phyloP scores from a whole-genome alignment of 1,140 invertebrate genomes.

The Pseudomyrmex dendroicus region DNA sequence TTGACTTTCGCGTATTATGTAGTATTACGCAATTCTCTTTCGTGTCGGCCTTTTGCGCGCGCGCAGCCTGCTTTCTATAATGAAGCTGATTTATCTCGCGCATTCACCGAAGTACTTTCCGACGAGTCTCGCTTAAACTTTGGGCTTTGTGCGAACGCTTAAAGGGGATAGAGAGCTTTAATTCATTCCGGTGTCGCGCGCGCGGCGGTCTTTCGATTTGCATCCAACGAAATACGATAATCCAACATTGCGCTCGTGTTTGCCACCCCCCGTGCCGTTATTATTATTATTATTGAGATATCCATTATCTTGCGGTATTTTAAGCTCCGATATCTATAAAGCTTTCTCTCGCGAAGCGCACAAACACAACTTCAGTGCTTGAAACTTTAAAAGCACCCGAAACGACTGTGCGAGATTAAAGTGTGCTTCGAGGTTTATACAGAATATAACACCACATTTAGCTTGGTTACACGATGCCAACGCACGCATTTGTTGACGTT shows the following conservation, averaged over 20 bases:
- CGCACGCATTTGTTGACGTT: slow-evolving; percentile 23
- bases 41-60: slow-evolving; percentile 52
- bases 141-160: slow-evolving; percentile 68
- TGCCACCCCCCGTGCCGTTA: slow-evolving; percentile 11
- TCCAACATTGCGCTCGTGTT: slow-evolving; percentile 52
- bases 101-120: slow-evolving; percentile 65
- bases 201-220: slow-evolving; percentile 19
- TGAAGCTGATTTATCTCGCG: slow-evolving; percentile 76
- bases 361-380: slow-evolving; percentile 52
- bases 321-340: slow-evolving; percentile 58
- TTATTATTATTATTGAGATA: slow-evolving; percentile 56
- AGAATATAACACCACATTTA: slow-evolving; percentile 8
- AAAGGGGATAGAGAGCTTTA: slow-evolving; percentile 70
- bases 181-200: slow-evolving; percentile 56
- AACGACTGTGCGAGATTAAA: slow-evolving; percentile 40
- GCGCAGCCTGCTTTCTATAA: slow-evolving; percentile 66
- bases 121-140: slow-evolving; percentile 73
- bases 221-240: slow-evolving; percentile 59
- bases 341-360: slow-evolving; percentile 23
- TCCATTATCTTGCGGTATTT: slow-evolving; percentile 57
- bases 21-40: slow-evolving; percentile 71
- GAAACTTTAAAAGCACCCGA: slow-evolving; percentile 43
- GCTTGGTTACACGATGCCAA: slow-evolving; percentile 34
- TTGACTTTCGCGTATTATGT: slow-evolving; percentile 65
- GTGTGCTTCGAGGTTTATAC: slow-evolving; percentile 25